Evolutionary conservation across 2,797 vertebrate species (phyloP), one percentile per base, ranked within the genome.

Genomic region (Aphelocoma californica): DNA sequence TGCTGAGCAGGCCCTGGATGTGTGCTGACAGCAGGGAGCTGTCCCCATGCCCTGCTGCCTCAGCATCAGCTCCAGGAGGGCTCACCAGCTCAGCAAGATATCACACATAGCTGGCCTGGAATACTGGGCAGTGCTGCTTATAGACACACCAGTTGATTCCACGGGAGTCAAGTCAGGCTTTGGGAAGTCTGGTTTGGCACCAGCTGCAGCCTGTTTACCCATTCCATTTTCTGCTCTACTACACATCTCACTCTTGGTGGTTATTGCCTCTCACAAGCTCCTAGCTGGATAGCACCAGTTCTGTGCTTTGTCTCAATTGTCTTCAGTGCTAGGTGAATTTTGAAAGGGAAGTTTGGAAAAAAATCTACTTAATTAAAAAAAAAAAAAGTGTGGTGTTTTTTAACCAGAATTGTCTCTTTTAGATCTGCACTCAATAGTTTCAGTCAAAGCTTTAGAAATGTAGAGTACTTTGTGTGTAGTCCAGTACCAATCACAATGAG

Each of bases 331-430:
- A 34, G 47, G 40, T 82, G 28, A 58, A 57, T 61, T 92, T 81
- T 62, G 61, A 90, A 93, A 54, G 21, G 25, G 5, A 18, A 21
- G 12, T 51, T 78, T 71, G 32, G 18, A 0, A 2, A n/a, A 56
- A 77, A 47, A 32, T 0, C 6, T 47, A 10, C 14, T 17, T 18
- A 3, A 10, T 26, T 65, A 0, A 17, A 36, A 60, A 6, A 2
- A 2, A 29, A 47, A 34, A 66, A 23, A 2, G 15, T 19, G 9
- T 18, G 18, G 0, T 36, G 5, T 5, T 48, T 72, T 86, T 73
- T 7, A 73, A 85, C 12, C 20, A 50, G 38, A 48, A 47, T 56
- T 40, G 54, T 66, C n/a, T 64, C 53, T 56, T 64, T 36, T 21
- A 58, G 9, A 64, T 20, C 58, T 81, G 48, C 9, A 25, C 25